These are phyloP conservation scores for Austrolebias charrua DNA, from an alignment of 2,797 vertebrate genomes.

Conservation along the genomic window DNA sequence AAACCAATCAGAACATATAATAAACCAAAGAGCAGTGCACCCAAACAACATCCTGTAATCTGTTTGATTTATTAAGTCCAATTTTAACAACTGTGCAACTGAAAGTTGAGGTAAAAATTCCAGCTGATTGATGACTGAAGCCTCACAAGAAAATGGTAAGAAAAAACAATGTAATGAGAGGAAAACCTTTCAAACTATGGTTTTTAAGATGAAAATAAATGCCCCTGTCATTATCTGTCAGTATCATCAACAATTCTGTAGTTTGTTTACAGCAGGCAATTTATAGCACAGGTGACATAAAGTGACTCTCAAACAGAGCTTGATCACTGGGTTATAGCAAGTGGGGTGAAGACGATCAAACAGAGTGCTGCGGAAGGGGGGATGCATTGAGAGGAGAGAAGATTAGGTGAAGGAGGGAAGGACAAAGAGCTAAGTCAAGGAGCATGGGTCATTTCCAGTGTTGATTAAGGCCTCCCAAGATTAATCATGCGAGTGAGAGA, in stretches of 20 bases:
- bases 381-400: slow-evolving; percentile 39
- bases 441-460: slow-evolving; percentile 80
- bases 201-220: slow-evolving; percentile 14
- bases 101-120: slow-evolving; percentile 66
- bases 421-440: slow-evolving; percentile 63
- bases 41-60: too few species aligned
- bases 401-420: slow-evolving; percentile 53
- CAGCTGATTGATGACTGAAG: slow-evolving; percentile 3
- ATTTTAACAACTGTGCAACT: slow-evolving; percentile 74
- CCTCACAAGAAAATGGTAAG: slow-evolving; percentile 22
- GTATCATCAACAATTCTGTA: not conserved
- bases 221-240: slow-evolving; percentile 8
- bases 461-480: slow-evolving; percentile 80
- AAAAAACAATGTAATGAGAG: slow-evolving; percentile 5
- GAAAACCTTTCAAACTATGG: slow-evolving; percentile 3
- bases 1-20: too few species aligned
- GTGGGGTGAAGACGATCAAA: slow-evolving; percentile 33
- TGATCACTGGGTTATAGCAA: slow-evolving; percentile 28
- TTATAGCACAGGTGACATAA: slow-evolving; percentile 35
- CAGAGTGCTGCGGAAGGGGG: slow-evolving; percentile 24
- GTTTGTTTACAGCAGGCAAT: slow-evolving; percentile 27
- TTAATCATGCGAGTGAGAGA: slow-evolving; percentile 76
- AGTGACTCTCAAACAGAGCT: slow-evolving; percentile 24
- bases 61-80: slow-evolving; percentile 1
- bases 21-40: too few species aligned